Percentiles rank a stretch among this genome's conserved stretches.
Evolutionary conservation across 2,888 invertebrate genomes (phyloP).

Genomic region (Drosophila atroscutellata): DNA sequence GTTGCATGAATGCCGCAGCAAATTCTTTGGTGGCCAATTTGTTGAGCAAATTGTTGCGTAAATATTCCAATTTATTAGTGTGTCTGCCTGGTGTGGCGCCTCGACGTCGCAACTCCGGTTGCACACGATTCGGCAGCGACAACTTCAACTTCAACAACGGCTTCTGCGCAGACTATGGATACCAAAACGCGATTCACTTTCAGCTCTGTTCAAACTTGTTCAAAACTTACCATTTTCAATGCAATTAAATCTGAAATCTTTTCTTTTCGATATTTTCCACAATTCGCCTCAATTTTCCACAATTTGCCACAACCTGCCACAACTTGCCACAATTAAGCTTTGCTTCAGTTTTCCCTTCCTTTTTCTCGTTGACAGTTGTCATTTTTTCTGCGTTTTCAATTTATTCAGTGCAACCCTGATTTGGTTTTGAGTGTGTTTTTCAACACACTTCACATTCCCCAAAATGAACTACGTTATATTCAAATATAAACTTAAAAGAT

Average conservation of each 20-base stretch:
- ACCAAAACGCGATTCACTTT: not conserved
- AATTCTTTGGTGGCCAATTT: not conserved
- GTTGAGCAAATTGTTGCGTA: not conserved
- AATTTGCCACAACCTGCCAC: not conserved
- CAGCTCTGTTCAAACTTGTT: not conserved
- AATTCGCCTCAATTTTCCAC: not conserved
- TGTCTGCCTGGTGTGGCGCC: not conserved
- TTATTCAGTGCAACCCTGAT: not conserved
- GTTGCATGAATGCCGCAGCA: not conserved
- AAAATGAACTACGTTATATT: not conserved
- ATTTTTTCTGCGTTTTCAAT: not conserved
- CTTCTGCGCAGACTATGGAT: not conserved
- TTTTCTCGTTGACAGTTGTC: not conserved
- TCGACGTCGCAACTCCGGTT: not conserved
- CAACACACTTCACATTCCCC: not conserved
- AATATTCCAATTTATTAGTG: not conserved
- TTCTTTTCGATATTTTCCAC: not conserved
- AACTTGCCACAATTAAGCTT: not conserved
- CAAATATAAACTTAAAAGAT: not conserved
- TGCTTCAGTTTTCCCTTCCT: not conserved
- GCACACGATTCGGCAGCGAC: not conserved
- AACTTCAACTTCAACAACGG: not conserved
- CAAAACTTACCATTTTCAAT: conserved; percentile 1
- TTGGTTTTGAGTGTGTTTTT: not conserved
- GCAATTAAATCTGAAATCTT: not conserved